Evolutionary conservation across 2,888 invertebrate genomes (phyloP).

Genomic region (Pimpla rufipes): DNA sequence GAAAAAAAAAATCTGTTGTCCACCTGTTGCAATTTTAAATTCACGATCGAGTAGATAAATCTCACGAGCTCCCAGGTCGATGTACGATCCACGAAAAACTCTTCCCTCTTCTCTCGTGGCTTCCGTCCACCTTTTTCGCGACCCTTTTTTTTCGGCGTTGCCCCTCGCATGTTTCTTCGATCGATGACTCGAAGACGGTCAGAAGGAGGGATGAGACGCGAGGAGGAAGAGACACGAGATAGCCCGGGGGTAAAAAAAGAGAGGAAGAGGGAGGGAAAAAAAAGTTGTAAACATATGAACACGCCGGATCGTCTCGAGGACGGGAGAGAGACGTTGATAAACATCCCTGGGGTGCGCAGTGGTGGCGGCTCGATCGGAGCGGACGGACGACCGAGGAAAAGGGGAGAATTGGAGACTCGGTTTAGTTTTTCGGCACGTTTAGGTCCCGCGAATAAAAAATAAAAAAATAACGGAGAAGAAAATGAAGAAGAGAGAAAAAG

Average conservation of each 20-base stretch:
- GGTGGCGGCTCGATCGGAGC: conserved; percentile 23
- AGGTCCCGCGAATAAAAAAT: too few species aligned
- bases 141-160: conserved; percentile 23
- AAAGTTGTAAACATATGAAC: conserved; percentile 60
- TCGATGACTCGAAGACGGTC: conserved; percentile 40
- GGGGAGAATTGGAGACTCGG: conserved; percentile 44
- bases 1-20: background rate
- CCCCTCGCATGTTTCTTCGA: conserved; percentile 30
- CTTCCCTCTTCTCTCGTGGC: background rate
- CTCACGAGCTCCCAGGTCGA: background rate
- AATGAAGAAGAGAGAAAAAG: too few species aligned
- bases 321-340: conserved; percentile 59
- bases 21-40: too few species aligned
- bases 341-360: conserved; percentile 47
- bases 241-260: background rate
- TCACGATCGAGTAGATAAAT: conserved; percentile 32
- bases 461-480: too few species aligned
- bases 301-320: conserved; percentile 44
- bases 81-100: background rate
- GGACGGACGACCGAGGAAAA: conserved; percentile 23
- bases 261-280: conserved; percentile 9
- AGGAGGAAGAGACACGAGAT: conserved; percentile 25
- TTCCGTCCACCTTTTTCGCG: conserved; percentile 22
- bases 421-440: conserved; percentile 50
- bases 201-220: too few species aligned